phyloP scores from a whole-genome alignment of 2,888 invertebrate genomes.

The Gastracanthus pulcherrimus region DNA sequence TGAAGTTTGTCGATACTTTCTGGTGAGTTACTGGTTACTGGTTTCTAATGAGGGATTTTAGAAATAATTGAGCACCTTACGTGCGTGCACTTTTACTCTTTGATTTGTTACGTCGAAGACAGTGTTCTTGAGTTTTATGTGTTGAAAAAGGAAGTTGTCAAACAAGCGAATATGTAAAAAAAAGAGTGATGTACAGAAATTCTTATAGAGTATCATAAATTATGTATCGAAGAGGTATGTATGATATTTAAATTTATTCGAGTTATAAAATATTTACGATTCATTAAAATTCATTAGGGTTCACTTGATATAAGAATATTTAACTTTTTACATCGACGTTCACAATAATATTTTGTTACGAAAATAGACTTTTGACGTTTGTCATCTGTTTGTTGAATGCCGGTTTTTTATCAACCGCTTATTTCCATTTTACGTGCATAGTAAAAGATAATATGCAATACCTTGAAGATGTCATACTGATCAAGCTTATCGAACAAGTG shows the following conservation, averaged over 20 bases:
- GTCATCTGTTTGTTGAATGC: neutral
- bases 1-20: neutral
- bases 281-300: neutral
- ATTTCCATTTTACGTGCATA: neutral
- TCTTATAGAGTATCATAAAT: no score
- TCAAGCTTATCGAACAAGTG: slow-evolving; percentile 14
- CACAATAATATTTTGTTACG: neutral
- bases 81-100: no score
- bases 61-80: neutral
- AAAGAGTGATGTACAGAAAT: no score
- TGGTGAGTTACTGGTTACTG: neutral
- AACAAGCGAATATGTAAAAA: no score
- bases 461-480: slow-evolving; percentile 2
- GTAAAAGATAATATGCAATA: neutral
- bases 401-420: neutral
- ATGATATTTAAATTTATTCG: no score
- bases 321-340: neutral
- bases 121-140: no score
- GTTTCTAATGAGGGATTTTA: neutral
- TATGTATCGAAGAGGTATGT: no score
- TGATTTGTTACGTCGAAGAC: neutral
- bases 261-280: neutral
- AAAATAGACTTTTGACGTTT: neutral
- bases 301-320: neutral
- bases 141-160: no score